A percentile compares a stretch with the other conserved stretches of the same genome.
These are phyloP conservation scores for Origma solitaria DNA, from an alignment of 2,113 vertebrate genomes.

Conservation along the genomic window DNA sequence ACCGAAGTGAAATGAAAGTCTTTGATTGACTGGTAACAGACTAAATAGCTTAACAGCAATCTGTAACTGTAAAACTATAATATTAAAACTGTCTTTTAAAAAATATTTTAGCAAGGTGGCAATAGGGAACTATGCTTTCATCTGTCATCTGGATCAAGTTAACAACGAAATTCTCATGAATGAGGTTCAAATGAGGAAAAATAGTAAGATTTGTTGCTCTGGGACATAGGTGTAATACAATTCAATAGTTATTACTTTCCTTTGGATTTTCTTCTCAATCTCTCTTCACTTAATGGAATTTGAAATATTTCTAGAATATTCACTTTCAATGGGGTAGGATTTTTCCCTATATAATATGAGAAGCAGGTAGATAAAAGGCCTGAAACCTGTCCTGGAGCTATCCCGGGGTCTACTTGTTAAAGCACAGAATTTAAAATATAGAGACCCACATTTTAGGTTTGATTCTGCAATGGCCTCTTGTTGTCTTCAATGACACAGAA, in stretches of 20 bases:
- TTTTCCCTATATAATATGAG: neutral
- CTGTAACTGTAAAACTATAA: conserved; percentile 71
- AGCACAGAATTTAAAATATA: neutral
- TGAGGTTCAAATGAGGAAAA: conserved; percentile 70
- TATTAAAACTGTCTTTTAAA: conserved; percentile 72
- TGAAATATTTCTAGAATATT: conserved; percentile 42
- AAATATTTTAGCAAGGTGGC: conserved; percentile 77
- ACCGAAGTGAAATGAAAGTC: conserved; percentile 67
- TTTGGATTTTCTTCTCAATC: conserved; percentile 40
- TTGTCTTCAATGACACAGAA: neutral
- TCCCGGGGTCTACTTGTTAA: neutral
- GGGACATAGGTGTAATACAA: conserved; percentile 60
- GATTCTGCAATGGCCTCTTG: neutral
- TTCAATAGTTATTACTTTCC: conserved; percentile 48
- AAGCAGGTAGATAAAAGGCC: neutral
- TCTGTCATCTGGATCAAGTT: conserved; percentile 76
- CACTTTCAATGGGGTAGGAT: neutral
- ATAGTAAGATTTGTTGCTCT: conserved; percentile 62
- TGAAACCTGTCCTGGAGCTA: neutral
- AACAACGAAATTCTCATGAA: conserved; percentile 68
- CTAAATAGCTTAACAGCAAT: conserved; percentile 70
- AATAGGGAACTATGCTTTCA: conserved; percentile 71
- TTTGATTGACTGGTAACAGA: conserved; percentile 72
- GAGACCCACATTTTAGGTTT: neutral
- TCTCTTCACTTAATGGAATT: conserved; percentile 33